phyloP scores from a whole-genome alignment of 1,140 invertebrate species.

The Drosophila funebris region DNA sequence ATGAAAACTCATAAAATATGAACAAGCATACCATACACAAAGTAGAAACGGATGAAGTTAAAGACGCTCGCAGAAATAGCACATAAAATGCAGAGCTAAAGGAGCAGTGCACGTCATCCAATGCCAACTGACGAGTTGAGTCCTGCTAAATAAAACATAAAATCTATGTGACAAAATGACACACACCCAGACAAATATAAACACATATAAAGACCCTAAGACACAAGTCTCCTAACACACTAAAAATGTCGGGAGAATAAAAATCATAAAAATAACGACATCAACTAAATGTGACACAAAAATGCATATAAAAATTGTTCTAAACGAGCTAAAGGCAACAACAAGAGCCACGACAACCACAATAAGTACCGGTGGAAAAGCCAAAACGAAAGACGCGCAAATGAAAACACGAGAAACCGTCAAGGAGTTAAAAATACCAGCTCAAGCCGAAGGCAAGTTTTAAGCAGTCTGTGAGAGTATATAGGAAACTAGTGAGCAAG shows the following conservation, averaged over 20 bases:
- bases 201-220: background rate
- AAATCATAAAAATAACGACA: constrained; percentile 72
- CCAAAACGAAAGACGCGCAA: constrained; percentile 22
- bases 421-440: constrained; percentile 3
- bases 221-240: constrained; percentile 45
- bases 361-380: constrained; percentile 20
- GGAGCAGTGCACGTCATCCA: constrained; percentile 30
- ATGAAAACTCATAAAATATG: constrained; percentile 51
- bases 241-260: constrained; percentile 73
- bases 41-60: constrained; percentile 26
- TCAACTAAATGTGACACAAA: constrained; percentile 74
- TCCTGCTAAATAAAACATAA: constrained; percentile 74
- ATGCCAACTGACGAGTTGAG: constrained; percentile 34
- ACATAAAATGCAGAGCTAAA: constrained; percentile 37
- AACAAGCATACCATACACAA: constrained; percentile 23
- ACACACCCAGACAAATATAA: constrained; percentile 24
- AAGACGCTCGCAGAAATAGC: constrained; percentile 3
- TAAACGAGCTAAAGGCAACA: constrained; percentile 38
- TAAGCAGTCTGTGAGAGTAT: constrained; percentile 38
- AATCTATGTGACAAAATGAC: constrained; percentile 77
- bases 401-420: constrained; percentile 33
- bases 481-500: background rate
- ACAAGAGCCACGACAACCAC: background rate
- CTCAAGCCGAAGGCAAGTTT: constrained; percentile 33
- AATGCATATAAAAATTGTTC: constrained; percentile 59